Evolutionary conservation across 2,797 vertebrate genomes (phyloP).

Genomic region (Lacerta bilineata): DNA sequence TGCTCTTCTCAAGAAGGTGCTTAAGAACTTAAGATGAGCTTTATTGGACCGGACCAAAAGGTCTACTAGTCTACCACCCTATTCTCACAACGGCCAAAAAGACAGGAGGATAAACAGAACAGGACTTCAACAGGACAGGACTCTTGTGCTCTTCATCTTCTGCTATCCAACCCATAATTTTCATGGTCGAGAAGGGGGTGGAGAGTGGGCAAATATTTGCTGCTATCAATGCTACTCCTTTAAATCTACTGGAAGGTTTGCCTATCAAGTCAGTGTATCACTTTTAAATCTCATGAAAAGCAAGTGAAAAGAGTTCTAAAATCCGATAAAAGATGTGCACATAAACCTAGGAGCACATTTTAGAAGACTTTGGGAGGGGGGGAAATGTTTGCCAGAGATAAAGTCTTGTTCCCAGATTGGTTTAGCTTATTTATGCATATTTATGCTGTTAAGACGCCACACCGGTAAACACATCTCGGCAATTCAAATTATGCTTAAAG

Average conservation of each 20-base stretch:
- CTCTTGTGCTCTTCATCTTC: not conserved
- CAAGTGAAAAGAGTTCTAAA: not conserved
- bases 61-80: no score
- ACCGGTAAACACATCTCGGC: constrained; percentile 33
- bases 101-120: no score
- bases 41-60: no score
- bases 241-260: constrained; percentile 28
- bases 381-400: constrained; percentile 17
- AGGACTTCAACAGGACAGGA: no score
- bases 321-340: constrained; percentile 17
- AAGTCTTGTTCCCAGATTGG: constrained; percentile 46
- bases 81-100: no score
- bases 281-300: constrained; percentile 26
- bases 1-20: not conserved
- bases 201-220: fast-evolving
- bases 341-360: constrained; percentile 39
- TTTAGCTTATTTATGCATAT: constrained; percentile 40
- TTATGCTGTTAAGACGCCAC: constrained; percentile 31
- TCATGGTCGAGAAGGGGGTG: not conserved
- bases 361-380: not conserved
- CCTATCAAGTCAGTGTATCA: not conserved
- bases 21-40: no score
- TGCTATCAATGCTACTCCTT: constrained; percentile 38
- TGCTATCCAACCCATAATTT: not conserved
- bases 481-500: constrained; percentile 59